These are phyloP conservation scores for Drosophila setifemur DNA, from an alignment of 1,140 invertebrate species.

Conservation along the genomic window DNA sequence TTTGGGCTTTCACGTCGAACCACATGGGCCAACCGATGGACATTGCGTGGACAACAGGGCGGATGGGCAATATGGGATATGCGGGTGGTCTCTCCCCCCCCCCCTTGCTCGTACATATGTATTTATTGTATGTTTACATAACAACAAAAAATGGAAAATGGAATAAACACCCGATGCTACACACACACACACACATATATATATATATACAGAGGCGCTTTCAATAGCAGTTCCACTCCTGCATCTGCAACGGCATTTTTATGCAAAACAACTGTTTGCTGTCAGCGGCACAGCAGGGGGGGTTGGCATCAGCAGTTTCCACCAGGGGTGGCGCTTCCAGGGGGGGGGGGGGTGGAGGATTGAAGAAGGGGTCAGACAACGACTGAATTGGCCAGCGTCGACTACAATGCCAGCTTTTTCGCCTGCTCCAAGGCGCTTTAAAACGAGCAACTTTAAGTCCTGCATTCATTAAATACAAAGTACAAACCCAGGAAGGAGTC, in stretches of 20 bases:
- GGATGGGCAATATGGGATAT: too few species aligned
- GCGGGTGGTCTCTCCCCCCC: too few species aligned
- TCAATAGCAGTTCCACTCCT: constrained; percentile 16
- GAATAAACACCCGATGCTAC: constrained; percentile 29
- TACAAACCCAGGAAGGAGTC: too few species aligned
- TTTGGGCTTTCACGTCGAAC: background rate
- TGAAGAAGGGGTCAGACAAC: background rate
- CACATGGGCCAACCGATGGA: constrained; percentile 7
- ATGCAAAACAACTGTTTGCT: constrained; percentile 79
- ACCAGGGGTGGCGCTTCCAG: constrained; percentile 32
- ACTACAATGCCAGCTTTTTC: constrained; percentile 1
- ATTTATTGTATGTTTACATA: constrained; percentile 64
- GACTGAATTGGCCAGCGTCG: constrained; percentile 13
- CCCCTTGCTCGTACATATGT: too few species aligned
- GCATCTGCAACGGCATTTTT: constrained; percentile 71
- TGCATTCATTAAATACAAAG: too few species aligned
- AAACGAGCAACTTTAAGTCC: background rate
- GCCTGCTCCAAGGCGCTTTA: background rate
- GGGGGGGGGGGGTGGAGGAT: background rate
- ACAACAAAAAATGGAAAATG: constrained; percentile 10
- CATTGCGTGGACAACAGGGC: background rate
- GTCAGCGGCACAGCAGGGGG: constrained; percentile 70
- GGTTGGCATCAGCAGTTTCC: too few species aligned
- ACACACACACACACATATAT: background rate
- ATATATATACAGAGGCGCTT: background rate